Evolutionary conservation across 92 coral and sea anemone genomes (phyloP).

Genomic region (Nematostella vectensis): DNA sequence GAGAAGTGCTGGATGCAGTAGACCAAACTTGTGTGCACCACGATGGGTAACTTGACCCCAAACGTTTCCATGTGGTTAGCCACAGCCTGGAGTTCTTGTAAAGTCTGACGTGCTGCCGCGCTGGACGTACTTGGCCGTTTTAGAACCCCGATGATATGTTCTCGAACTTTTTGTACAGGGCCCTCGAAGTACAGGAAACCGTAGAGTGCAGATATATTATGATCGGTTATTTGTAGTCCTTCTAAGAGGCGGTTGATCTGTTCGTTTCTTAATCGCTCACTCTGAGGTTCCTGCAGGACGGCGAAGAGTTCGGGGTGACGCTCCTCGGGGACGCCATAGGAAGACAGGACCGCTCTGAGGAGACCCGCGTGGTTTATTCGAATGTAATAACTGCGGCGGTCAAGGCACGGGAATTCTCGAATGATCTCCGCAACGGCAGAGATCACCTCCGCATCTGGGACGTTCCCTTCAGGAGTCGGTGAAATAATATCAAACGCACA

Average conservation of each 20-base stretch:
- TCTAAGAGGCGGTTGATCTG: conserved; percentile 67
- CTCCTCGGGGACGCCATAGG: conserved; percentile 72
- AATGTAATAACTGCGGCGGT: conserved; percentile 66
- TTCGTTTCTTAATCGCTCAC: conserved; percentile 54
- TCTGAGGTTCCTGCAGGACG: conserved; percentile 62
- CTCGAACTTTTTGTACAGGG: conserved; percentile 65
- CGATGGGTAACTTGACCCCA: conserved; percentile 53
- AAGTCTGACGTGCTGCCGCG: conserved; percentile 53
- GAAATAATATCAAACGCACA: conserved; percentile 92
- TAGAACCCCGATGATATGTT: conserved; percentile 53
- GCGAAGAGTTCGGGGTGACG: conserved; percentile 56
- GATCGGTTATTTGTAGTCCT: conserved; percentile 50
- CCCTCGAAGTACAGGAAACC: conserved; percentile 72
- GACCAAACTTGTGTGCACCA: conserved; percentile 61
- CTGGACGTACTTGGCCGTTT: conserved; percentile 53
- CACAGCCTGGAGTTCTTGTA: conserved; percentile 70
- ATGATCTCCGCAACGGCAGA: conserved; percentile 75
- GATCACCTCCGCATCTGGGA: conserved; percentile 91
- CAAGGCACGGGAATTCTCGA: conserved; percentile 67
- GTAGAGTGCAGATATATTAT: conserved; percentile 44
- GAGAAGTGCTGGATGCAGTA: conserved; percentile 83
- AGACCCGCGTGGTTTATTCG: conserved; percentile 80
- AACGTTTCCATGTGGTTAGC: conserved; percentile 49
- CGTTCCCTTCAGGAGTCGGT: conserved; percentile 58
- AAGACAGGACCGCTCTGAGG: conserved; percentile 50